These are phyloP conservation scores for Cephalotes varians DNA, from an alignment of 2,888 invertebrate species.

Conservation along the genomic window DNA sequence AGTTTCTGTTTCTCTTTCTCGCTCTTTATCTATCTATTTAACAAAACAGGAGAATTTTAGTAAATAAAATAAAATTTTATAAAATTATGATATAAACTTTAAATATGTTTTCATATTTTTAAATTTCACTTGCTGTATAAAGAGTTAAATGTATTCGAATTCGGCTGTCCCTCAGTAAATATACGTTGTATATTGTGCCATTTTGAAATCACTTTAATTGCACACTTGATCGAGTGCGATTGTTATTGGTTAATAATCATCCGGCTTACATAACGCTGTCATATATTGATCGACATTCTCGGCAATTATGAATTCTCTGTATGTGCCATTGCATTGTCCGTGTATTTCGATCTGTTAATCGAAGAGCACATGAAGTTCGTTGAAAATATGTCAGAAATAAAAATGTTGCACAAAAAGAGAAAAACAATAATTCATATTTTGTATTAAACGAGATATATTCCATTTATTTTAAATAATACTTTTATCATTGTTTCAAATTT, in stretches of 20 bases:
- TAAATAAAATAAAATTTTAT: not conserved
- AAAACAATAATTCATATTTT: not conserved
- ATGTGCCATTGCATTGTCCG: constrained; percentile 39
- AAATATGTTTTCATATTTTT: not conserved
- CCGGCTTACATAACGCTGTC: constrained; percentile 64
- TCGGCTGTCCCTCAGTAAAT: constrained; percentile 40
- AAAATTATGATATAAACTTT: not conserved
- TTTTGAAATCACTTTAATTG: constrained; percentile 69
- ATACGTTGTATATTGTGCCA: constrained; percentile 20
- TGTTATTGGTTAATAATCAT: constrained; percentile 74
- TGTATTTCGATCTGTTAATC: constrained; percentile 14
- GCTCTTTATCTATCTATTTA: not conserved
- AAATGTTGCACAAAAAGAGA: not conserved
- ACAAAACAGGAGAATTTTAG: not conserved
- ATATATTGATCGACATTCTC: constrained; percentile 71
- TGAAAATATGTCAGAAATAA: not conserved
- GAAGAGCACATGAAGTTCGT: not conserved
- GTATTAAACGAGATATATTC: not conserved
- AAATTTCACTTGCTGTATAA: constrained; percentile 6
- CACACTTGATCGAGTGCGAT: constrained; percentile 57
- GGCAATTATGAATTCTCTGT: constrained; percentile 74
- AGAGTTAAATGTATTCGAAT: constrained; percentile 7
- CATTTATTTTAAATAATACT: constrained; percentile 2
- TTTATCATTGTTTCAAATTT: not conserved
- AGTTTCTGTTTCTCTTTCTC: not conserved